phyloP scores from a whole-genome alignment of 2,888 invertebrate genomes.

The Hirtodrosophila trivittata region DNA sequence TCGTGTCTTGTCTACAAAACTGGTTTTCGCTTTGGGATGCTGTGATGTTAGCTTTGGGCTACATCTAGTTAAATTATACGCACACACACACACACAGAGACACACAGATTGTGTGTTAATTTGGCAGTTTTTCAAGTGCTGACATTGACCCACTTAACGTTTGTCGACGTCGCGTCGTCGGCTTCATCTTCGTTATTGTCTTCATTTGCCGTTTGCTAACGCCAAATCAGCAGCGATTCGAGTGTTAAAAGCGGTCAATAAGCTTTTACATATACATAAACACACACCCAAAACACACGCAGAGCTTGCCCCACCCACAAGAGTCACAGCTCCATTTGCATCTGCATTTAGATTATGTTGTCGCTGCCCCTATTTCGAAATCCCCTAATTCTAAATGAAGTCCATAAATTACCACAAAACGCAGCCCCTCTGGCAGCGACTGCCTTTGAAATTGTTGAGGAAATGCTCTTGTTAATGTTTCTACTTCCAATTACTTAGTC shows the following conservation, averaged over 20 bases:
- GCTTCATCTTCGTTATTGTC: conserved; percentile 48
- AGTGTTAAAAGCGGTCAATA: conserved; percentile 72
- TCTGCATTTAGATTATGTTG: conserved; percentile 44
- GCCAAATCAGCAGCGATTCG: conserved; percentile 19
- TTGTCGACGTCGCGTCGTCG: conserved; percentile 50
- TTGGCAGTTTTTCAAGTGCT: conserved; percentile 75
- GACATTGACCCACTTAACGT: conserved; percentile 79
- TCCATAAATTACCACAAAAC: conserved; percentile 11
- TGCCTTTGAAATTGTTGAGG: conserved; percentile 20
- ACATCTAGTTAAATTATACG: conserved; percentile 39
- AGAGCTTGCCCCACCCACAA: conserved; percentile 20
- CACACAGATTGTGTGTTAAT: conserved; percentile 57
- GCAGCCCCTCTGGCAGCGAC: not conserved
- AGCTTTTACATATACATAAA: conserved; percentile 35
- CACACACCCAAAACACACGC: not conserved
- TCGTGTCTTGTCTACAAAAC: conserved; percentile 68
- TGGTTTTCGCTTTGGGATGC: conserved; percentile 48
- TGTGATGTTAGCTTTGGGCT: conserved; percentile 40
- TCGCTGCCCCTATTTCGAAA: conserved; percentile 2
- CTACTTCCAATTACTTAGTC: too few relatives aligned
- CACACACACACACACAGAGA: not conserved
- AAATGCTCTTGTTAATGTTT: not conserved
- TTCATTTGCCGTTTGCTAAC: conserved; percentile 59
- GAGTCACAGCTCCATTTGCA: conserved; percentile 3
- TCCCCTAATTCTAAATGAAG: not conserved